Base-by-base conservation (phyloP, 1,140 invertebrate species). In the Trachelipus rathkii region DNA sequence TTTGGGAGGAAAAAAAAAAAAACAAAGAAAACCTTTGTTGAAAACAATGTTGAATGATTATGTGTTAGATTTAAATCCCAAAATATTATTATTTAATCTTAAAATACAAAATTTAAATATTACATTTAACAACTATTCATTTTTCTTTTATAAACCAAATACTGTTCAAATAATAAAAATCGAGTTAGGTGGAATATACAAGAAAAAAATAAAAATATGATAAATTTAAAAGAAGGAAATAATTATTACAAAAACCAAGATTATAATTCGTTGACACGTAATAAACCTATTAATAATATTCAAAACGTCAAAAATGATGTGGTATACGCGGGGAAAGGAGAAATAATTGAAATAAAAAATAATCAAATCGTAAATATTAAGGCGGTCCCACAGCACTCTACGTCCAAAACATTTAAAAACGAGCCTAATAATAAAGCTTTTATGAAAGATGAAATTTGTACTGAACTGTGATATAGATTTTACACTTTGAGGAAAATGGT, bases 361-460 rank as follows among this genome's bases (percentile, higher is more conserved):
- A 60, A 60, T 60, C 50, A 60, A 60, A 60, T 60, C 11, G 8
- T 60, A 60, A 60, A 60, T 19, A 60, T 60, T 19, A 60, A 60
- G 8, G 1, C 50, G 4, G 50, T n/a, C 3, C 50, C 50, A 1
- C 50, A 60, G 50, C 1, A 60, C 11, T 1, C 50, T 60, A 15
- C 50, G 8, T 60, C 50, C 50, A 60, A 15, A 60, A 60, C 50
- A 15, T 60, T 60, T 60, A 60, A 60, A 60, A 60, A 60, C 11
- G 50, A 60, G 8, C 9, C 11, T 60, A 60, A 60, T 60, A 60
- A 60, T 8, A 60, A 60, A 60, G 8, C 11, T 0, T 60, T 60
- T 60, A 13, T 60, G 19, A 66, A 46, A 44, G 71, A 80, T 46
- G 79, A 80, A 76, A 78, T 80, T 73, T 79, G 79, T 72, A 80